phyloP scores from a whole-genome alignment of 30 jellyfish, hydroid and myxozoan species.

The Chrysaora quinquecirrha region DNA sequence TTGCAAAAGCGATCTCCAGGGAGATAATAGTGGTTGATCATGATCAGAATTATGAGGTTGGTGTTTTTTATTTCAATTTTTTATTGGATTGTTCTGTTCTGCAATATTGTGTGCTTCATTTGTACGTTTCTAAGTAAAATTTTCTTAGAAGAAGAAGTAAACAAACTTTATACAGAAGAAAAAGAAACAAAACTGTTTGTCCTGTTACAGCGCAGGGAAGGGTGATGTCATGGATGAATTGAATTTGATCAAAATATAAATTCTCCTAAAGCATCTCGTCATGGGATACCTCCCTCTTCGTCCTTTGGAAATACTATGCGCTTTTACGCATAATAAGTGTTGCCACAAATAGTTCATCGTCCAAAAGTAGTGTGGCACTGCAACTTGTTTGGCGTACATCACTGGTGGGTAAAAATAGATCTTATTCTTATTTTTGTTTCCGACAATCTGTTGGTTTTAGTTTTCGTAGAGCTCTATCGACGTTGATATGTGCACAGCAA shows the following conservation, averaged over 20 bases:
- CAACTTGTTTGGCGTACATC: conserved; percentile 98
- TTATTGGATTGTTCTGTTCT: no score
- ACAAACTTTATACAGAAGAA: no score
- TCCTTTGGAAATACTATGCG: conserved; percentile 69
- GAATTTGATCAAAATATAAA: conserved; percentile 46
- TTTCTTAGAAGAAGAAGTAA: no score
- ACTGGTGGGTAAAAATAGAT: conserved; percentile 99
- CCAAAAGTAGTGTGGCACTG: conserved; percentile 86
- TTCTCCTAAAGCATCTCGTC: conserved; percentile 54
- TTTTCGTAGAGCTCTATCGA: conserved; percentile 20
- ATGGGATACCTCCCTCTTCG: conserved; percentile 76
- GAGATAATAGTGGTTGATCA: no score
- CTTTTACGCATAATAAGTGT: conserved; percentile 70
- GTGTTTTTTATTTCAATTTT: no score
- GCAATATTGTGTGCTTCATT: no score
- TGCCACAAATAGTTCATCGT: conserved; percentile 84
- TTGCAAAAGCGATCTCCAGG: no score
- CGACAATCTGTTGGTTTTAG: conserved; percentile 69
- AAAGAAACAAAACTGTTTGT: no score
- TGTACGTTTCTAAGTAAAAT: no score
- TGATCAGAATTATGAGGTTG: no score
- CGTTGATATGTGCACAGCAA: not conserved
- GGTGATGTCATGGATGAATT: no score
- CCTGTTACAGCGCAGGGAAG: no score
- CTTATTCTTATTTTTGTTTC: conserved; percentile 89